phyloP scores from a whole-genome alignment of 1,140 invertebrate genomes.

The Eupristina koningsbergeri region DNA sequence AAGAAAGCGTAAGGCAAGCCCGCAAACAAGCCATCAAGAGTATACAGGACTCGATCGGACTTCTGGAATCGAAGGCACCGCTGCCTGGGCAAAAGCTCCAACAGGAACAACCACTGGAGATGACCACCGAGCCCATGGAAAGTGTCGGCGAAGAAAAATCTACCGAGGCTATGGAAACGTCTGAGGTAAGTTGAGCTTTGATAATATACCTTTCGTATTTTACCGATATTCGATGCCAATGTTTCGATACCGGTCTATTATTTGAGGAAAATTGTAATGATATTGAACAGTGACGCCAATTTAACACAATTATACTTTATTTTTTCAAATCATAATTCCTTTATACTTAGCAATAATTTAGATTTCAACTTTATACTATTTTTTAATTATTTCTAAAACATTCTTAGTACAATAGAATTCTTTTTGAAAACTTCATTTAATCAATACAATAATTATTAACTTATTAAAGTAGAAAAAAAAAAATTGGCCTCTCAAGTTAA shows the following conservation, averaged over 20 bases:
- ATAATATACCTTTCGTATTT: background rate
- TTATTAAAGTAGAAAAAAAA: no score
- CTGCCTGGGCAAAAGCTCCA: constrained; percentile 55
- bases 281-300: background rate
- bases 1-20: constrained; percentile 88
- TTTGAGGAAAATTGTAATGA: constrained; percentile 1
- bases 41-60: constrained; percentile 88
- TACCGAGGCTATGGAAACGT: constrained; percentile 30
- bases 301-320: background rate
- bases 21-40: constrained; percentile 90
- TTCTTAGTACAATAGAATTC: no score
- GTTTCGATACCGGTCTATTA: background rate
- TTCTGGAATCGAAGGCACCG: constrained; percentile 81
- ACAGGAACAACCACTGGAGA: constrained; percentile 28
- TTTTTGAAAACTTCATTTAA: no score
- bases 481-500: no score
- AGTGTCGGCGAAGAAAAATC: constrained; percentile 20
- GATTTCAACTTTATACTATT: no score
- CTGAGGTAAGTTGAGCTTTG: constrained; percentile 18
- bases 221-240: background rate
- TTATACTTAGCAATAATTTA: no score
- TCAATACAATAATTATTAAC: no score
- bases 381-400: no score
- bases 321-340: no score
- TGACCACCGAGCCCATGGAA: constrained; percentile 2